Evolutionary conservation across 2,113 vertebrate species (phyloP).

Genomic region (Gambusia affinis): DNA sequence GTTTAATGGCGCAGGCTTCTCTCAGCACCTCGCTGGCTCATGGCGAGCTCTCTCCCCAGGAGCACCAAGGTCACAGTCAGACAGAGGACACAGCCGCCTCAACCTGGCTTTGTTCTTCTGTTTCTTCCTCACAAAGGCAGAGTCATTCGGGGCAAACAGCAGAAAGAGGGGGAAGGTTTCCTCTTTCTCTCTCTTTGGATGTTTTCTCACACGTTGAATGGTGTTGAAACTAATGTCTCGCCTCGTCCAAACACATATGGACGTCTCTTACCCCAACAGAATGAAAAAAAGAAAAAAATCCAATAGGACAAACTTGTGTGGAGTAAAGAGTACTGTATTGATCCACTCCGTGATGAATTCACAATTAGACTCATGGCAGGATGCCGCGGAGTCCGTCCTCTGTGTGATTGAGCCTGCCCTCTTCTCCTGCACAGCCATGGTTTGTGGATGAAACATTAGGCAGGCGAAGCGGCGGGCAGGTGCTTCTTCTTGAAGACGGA

Average conservation of each 20-base stretch:
- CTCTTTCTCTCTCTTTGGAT: slow-evolving; percentile 2
- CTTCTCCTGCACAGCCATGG: slow-evolving; percentile 54
- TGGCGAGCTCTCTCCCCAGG: slow-evolving; percentile 55
- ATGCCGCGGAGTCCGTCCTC: slow-evolving; percentile 68
- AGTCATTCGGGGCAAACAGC: slow-evolving; percentile 41
- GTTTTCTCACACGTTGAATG: slow-evolving; percentile 38
- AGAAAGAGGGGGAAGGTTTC: slow-evolving; percentile 23
- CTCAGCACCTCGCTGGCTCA: slow-evolving; percentile 45
- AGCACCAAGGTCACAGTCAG: slow-evolving; percentile 71
- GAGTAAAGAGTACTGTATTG: slow-evolving; percentile 74
- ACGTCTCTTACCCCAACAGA: slow-evolving; percentile 66
- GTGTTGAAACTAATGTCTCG: slow-evolving; percentile 38
- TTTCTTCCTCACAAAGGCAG: slow-evolving; percentile 36
- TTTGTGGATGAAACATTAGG: slow-evolving; percentile 59
- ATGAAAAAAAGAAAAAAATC: slow-evolving; percentile 68
- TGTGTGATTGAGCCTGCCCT: slow-evolving; percentile 72
- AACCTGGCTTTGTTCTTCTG: slow-evolving; percentile 5
- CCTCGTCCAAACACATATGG: slow-evolving; percentile 55
- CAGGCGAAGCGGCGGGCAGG: slow-evolving; percentile 21
- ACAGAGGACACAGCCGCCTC: slow-evolving; percentile 54
- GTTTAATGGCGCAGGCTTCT: slow-evolving; percentile 61
- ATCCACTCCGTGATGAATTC: slow-evolving; percentile 78
- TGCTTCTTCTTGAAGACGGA: slow-evolving; percentile 14
- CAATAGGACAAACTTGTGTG: slow-evolving; percentile 73
- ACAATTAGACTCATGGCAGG: slow-evolving; percentile 73